Percentiles rank a stretch among this genome's conserved stretches.
phyloP scores from a whole-genome alignment of 2,888 invertebrate genomes.

The Pollenia angustigena region DNA sequence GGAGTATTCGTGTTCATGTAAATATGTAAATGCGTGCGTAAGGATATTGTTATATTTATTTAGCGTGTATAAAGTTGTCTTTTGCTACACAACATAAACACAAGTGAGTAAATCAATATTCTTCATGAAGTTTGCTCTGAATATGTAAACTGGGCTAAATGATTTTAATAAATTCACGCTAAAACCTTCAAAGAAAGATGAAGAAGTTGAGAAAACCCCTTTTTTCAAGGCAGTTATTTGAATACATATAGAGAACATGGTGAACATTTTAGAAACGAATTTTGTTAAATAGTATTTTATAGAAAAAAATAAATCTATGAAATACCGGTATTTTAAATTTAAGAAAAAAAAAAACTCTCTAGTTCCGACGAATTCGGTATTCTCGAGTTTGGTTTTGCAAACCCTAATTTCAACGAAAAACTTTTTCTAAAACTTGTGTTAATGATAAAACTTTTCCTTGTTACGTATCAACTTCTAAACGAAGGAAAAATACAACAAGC shows the following conservation, averaged over 20 bases:
- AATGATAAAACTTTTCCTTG: not conserved
- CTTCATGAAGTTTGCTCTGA: slow-evolving; percentile 2
- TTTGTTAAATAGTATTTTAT: no score
- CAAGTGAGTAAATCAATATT: slow-evolving; percentile 35
- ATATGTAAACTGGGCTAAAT: not conserved
- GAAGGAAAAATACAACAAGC: not conserved
- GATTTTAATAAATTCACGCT: not conserved
- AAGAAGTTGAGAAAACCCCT: not conserved
- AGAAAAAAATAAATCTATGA: no score
- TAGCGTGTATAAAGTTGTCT: not conserved
- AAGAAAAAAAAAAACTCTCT: no score
- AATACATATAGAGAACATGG: no score
- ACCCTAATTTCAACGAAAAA: no score
- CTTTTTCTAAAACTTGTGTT: no score
- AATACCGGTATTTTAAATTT: no score
- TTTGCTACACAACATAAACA: not conserved
- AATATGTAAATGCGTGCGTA: not conserved
- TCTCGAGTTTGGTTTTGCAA: no score
- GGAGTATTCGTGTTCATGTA: not conserved
- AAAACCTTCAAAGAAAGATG: not conserved
- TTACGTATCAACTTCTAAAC: not conserved
- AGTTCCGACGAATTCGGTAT: no score
- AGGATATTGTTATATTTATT: not conserved
- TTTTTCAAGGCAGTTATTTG: no score
- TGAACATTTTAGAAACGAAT: no score